A percentile compares a stretch with the other conserved stretches of the same genome.
These are phyloP conservation scores for Catharus fuscescens DNA, from an alignment of 2,113 vertebrate species.

Conservation along the genomic window DNA sequence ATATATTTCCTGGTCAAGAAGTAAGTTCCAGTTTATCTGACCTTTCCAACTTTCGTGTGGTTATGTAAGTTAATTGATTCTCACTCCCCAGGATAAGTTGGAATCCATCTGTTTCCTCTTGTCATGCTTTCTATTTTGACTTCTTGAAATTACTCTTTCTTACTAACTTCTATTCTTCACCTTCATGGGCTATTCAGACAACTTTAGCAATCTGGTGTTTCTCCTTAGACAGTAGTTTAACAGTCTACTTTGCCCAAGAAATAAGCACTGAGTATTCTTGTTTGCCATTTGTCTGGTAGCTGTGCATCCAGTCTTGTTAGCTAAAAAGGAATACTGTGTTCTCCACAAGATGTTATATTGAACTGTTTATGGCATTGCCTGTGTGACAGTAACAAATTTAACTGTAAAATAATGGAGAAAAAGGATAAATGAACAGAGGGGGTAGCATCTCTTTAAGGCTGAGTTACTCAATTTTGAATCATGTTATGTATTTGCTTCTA, in stretches of 20 bases:
- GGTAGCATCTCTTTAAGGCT: not conserved
- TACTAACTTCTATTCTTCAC: not conserved
- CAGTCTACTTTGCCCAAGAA: not conserved
- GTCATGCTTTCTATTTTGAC: not conserved
- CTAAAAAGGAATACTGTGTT: not conserved
- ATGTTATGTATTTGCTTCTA: not conserved
- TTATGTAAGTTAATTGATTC: fast-evolving
- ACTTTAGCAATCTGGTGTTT: not conserved
- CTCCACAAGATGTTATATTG: not conserved
- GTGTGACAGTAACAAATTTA: not conserved
- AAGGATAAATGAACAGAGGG: not conserved
- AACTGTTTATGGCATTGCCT: not conserved
- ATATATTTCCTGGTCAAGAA: not conserved
- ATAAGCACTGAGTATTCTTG: not conserved
- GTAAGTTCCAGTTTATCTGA: not conserved
- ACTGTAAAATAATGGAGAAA: not conserved
- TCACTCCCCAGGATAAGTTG: fast-evolving
- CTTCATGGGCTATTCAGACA: not conserved
- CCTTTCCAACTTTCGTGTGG: not conserved
- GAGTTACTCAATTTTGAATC: not conserved
- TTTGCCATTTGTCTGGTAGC: not conserved
- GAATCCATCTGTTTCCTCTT: not conserved
- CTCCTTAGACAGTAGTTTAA: not conserved
- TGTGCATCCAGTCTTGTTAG: not conserved
- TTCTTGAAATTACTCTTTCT: not conserved